Evolutionary conservation across 1,140 invertebrate genomes (phyloP), one percentile per base, ranked within the genome.

Genomic region (Pseudomyrmex flavicornis): DNA sequence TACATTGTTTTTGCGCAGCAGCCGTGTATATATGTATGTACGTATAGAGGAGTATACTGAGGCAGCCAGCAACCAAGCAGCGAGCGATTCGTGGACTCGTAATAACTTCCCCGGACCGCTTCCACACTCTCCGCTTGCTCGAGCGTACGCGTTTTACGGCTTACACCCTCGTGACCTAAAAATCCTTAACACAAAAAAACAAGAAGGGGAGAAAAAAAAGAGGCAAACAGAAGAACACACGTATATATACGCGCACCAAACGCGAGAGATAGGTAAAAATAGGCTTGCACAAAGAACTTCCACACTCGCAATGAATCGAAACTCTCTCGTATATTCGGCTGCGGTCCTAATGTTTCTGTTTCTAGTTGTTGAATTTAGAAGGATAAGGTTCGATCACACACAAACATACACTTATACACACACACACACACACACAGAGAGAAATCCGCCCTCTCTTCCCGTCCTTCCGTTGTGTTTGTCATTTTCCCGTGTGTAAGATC

Each of bases 281-380:
- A 80, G 54, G 54, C 46, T 72, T 70, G 76, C 76, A 70, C 76
- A 50, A 70, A 72, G 46, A 50, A 80, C 66, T 48, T 56, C 17
- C 65, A 66, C 74, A 17, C 9, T 52, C 48, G 17, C 2, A 12
- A 26, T 74, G 59, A 44, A 20, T 56, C 35, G 26, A 80, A 72
- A 62, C 2, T 58, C n/a, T 56, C 15, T 35, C 35, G 35, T 35
- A 48, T 72, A 63, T 35, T 84, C 69, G 86, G 89, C 90, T 90
- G 90, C 89, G 74, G 86, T 87, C 85, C 61, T 74, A 85, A 86
- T 85, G 83, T 89, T 89, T 89, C 68, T 84, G 85, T 90, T 90
- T 91, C 85, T 89, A 85, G 69, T 89, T 91, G 90, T 92, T 91
- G 89, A 82, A 89, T 90, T 89, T 90, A 90, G 76, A 77, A 5